These are phyloP conservation scores for Drosophila quadrilineata DNA, from an alignment of 1,140 invertebrate genomes.

Conservation along the genomic window DNA sequence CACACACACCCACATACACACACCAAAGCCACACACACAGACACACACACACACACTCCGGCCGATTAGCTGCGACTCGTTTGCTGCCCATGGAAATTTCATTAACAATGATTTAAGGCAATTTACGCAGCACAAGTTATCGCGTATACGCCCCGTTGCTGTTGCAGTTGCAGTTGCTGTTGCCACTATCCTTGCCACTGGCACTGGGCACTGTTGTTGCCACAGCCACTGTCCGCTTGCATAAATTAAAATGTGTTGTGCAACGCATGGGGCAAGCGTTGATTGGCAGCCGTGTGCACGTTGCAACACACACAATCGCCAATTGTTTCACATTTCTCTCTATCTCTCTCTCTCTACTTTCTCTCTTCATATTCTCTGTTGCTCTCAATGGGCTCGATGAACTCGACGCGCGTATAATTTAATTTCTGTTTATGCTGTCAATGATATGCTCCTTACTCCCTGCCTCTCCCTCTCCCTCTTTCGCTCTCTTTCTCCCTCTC, in stretches of 20 bases:
- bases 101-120: conserved; percentile 75
- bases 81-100: conserved; percentile 45
- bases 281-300: conserved; percentile 48
- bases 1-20: conserved; percentile 1
- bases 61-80: conserved; percentile 52
- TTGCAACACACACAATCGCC: conserved; percentile 4
- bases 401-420: too few relatives aligned
- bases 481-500: too few relatives aligned
- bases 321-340: neutral
- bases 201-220: neutral
- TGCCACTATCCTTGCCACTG: neutral
- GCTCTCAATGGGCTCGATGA: neutral
- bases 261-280: conserved; percentile 25
- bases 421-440: too few relatives aligned
- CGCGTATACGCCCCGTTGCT: neutral
- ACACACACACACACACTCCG: neutral
- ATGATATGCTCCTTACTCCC: too few relatives aligned
- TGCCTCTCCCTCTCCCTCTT: too few relatives aligned
- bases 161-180: too few relatives aligned
- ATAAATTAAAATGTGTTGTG: conserved; percentile 63
- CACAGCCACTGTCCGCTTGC: conserved; percentile 8
- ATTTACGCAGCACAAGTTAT: conserved; percentile 36
- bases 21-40: neutral
- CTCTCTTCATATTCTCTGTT: neutral
- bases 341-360: too few relatives aligned